Percentiles rank a stretch among this genome's conserved stretches.
These are phyloP conservation scores for Ophiodon elongatus DNA, from an alignment of 2,113 vertebrate genomes.

Conservation along the genomic window DNA sequence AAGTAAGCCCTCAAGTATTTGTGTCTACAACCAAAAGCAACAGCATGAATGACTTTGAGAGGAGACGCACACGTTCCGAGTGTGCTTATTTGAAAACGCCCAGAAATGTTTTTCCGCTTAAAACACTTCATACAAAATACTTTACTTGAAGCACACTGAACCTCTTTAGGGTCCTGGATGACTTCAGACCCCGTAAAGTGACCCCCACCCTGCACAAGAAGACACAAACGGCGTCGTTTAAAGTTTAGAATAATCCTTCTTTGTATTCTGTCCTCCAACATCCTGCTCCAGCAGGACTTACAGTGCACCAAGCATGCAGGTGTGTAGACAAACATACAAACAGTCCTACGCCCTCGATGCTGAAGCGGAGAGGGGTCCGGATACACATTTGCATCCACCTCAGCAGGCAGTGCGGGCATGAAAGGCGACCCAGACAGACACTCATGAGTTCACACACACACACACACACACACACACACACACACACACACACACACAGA, in stretches of 20 bases:
- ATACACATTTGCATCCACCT: constrained; percentile 52
- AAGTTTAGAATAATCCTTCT: not conserved
- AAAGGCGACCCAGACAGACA: constrained; percentile 55
- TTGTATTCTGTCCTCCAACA: not conserved
- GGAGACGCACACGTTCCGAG: not conserved
- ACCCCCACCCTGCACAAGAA: not conserved
- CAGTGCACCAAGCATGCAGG: not conserved
- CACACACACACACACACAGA: constrained; percentile 51
- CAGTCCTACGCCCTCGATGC: too few relatives aligned
- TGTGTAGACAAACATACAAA: not conserved
- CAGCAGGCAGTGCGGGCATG: constrained; percentile 20
- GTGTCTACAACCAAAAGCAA: not conserved
- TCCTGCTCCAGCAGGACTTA: not conserved
- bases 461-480: constrained; percentile 28
- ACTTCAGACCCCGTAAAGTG: not conserved
- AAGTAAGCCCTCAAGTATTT: not conserved
- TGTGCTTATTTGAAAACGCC: not conserved
- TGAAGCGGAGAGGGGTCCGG: constrained; percentile 14
- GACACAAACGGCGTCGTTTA: not conserved
- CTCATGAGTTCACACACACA: constrained; percentile 43
- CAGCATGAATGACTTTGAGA: not conserved
- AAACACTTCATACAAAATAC: not conserved
- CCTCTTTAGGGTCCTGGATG: not conserved
- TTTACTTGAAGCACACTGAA: not conserved
- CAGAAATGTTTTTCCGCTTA: not conserved